These are phyloP conservation scores for Ornithoptera priamus DNA, from an alignment of 2,888 invertebrate genomes.

Conservation along the genomic window DNA sequence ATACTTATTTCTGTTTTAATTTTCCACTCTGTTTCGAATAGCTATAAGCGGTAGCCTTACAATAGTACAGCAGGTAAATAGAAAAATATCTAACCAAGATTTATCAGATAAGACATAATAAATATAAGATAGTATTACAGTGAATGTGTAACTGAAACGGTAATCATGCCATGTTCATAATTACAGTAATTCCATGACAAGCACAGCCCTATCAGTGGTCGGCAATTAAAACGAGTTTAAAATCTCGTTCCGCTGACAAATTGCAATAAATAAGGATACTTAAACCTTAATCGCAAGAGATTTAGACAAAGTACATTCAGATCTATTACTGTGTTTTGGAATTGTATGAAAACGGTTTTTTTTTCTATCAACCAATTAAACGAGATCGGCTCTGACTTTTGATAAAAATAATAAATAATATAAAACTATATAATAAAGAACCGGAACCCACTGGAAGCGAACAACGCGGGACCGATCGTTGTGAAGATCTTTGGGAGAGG, in stretches of 20 bases:
- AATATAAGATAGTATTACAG: background rate
- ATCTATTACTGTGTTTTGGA: background rate
- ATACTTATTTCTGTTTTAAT: too few species aligned
- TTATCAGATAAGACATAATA: background rate
- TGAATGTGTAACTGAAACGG: background rate
- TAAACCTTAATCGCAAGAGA: background rate
- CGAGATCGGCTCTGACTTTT: too few species aligned
- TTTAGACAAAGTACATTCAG: background rate
- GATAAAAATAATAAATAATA: too few species aligned
- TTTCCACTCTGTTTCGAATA: too few species aligned
- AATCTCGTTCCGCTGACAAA: slow-evolving; percentile 41
- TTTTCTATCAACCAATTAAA: too few species aligned
- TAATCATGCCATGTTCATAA: background rate
- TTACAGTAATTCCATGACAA: background rate
- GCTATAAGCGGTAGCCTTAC: too few species aligned
- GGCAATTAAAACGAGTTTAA: slow-evolving; percentile 42
- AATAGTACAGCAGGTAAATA: background rate
- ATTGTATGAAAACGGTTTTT: background rate
- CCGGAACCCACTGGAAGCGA: too few species aligned
- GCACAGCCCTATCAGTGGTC: slow-evolving; percentile 31
- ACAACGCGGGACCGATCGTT: too few species aligned
- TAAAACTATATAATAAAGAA: too few species aligned
- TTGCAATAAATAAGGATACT: slow-evolving; percentile 35
- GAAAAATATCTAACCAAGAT: background rate
- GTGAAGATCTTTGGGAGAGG: too few species aligned